Conservation (phyloP, 2,797 vertebrate genomes). For the Huso huso region DNA sequence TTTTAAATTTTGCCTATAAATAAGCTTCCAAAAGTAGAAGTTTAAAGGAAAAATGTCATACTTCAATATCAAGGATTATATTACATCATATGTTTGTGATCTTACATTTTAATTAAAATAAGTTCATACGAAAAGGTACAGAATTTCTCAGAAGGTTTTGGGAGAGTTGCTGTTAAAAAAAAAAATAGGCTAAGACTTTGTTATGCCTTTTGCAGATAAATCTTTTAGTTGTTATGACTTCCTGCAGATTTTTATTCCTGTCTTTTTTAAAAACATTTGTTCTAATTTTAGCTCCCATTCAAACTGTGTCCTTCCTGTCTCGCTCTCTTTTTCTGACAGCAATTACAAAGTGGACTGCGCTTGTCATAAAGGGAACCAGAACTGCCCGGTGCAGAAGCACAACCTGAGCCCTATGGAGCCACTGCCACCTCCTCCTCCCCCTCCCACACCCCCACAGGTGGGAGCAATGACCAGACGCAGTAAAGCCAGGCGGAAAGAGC, state of each 20-base stretch:
- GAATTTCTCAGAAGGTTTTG: not conserved
- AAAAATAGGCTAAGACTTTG: too few relatives aligned
- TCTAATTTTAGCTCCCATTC: not conserved
- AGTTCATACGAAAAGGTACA: too few relatives aligned
- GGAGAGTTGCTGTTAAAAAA: not conserved
- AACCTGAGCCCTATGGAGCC: constrained; percentile 76
- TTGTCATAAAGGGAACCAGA: constrained; percentile 94
- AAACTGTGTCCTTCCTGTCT: not conserved
- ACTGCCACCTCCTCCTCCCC: constrained; percentile 62
- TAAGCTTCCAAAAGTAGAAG: too few relatives aligned
- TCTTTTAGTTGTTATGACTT: too few relatives aligned
- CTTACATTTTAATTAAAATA: too few relatives aligned
- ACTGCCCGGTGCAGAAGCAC: constrained; percentile 95
- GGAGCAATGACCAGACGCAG: constrained; percentile 89
- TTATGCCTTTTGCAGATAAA: too few relatives aligned
- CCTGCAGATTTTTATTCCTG: too few relatives aligned
- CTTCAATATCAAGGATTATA: too few relatives aligned
- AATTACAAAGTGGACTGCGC: constrained; percentile 99
- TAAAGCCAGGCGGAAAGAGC: constrained; percentile 82
- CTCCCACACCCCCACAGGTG: constrained; percentile 56
- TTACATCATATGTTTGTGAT: too few relatives aligned
- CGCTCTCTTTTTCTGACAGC: constrained; percentile 45
- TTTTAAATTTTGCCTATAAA: too few relatives aligned
- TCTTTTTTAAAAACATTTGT: not conserved
- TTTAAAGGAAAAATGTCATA: too few relatives aligned